Evolutionary conservation across 2,113 vertebrate species (phyloP).

Genomic region (Podarcis cretensis): DNA sequence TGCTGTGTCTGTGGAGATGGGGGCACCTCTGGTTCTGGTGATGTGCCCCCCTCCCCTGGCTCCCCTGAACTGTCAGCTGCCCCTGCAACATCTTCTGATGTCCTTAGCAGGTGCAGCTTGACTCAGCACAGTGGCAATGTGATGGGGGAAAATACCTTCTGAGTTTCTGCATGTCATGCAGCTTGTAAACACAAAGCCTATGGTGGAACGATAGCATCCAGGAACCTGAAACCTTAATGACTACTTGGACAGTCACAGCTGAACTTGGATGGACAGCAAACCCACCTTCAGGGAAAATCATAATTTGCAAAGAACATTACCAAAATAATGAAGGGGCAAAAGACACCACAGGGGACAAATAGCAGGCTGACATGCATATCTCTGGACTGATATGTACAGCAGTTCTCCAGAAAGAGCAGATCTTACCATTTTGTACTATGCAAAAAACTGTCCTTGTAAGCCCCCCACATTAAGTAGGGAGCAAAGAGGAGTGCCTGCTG

Average conservation of each 20-base stretch:
- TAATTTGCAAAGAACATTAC: background rate
- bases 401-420: no score
- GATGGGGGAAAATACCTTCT: background rate
- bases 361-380: background rate
- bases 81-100: no score
- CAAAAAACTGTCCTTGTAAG: background rate
- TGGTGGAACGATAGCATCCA: background rate
- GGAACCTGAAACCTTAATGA: constrained; percentile 90
- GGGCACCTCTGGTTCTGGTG: no score
- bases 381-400: background rate
- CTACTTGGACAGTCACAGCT: constrained; percentile 95
- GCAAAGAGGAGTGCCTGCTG: no score
- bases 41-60: no score
- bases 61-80: no score
- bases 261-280: constrained; percentile 98
- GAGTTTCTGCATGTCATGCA: background rate
- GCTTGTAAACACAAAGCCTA: background rate
- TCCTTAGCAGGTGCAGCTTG: background rate
- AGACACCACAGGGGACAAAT: background rate
- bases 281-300: constrained; percentile 86
- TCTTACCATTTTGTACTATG: no score
- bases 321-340: background rate
- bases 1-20: no score
- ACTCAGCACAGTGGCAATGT: background rate
- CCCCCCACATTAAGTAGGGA: background rate